These are phyloP conservation scores for Chalcis sispes DNA, from an alignment of 2,888 invertebrate species.

Conservation along the genomic window DNA sequence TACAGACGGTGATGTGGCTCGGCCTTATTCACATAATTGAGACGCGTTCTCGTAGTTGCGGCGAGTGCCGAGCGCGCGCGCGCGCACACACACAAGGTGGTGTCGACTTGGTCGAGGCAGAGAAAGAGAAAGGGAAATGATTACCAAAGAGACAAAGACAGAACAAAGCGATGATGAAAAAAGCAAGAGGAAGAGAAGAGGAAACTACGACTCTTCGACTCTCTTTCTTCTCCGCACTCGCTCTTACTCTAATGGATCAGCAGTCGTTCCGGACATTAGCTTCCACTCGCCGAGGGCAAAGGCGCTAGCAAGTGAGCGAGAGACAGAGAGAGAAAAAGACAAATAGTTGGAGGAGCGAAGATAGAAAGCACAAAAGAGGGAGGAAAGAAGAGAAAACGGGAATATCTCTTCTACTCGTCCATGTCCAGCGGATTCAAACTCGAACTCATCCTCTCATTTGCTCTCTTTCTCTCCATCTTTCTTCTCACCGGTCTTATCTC, in stretches of 20 bases:
- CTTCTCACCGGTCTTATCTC: conserved; percentile 38
- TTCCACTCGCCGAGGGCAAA: conserved; percentile 65
- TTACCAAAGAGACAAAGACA: conserved; percentile 35
- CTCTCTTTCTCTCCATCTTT: conserved; percentile 41
- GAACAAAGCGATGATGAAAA: not conserved
- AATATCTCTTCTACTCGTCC: conserved; percentile 44
- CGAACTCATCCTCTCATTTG: conserved; percentile 37
- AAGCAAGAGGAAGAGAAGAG: conserved; percentile 10
- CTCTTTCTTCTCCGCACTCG: not conserved
- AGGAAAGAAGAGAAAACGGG: conserved; percentile 20
- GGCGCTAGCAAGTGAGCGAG: conserved; percentile 14
- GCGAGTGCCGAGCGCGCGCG: not conserved
- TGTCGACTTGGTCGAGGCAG: not conserved
- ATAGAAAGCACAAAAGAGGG: not conserved
- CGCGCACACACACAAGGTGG: too few relatives aligned
- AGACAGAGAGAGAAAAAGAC: not conserved
- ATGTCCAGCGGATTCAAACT: conserved; percentile 33
- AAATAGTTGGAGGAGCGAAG: not conserved
- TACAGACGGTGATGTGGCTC: not conserved
- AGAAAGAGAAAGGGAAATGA: conserved; percentile 25
- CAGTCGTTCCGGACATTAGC: conserved; percentile 75
- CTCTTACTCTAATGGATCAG: conserved; percentile 70
- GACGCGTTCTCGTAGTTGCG: conserved; percentile 48
- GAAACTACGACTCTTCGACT: conserved; percentile 16
- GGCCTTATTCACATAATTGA: conserved; percentile 55